Evolutionary conservation across 2,888 invertebrate species (phyloP), one percentile per base, ranked within the genome.

Genomic region (Clostera curtula): DNA sequence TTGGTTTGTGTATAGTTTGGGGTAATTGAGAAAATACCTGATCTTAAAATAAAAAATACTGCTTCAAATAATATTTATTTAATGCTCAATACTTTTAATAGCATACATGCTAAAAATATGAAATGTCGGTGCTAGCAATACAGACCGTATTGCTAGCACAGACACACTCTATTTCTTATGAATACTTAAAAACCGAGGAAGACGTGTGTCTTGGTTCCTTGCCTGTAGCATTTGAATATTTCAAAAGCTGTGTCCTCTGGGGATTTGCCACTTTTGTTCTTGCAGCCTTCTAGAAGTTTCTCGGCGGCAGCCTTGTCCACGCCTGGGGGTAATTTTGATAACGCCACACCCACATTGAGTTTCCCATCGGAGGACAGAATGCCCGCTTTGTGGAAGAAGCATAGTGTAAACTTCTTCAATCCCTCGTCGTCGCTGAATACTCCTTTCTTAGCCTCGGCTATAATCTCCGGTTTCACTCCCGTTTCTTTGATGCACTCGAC

Each of bases 341-440:
- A 36, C 1, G 85, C 68, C 1, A 55, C 63, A 3, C 82, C 84
- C 0, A 71, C 63, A 12, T 84, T 80, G 7, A 85, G 37, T 25
- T 80, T 72, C 1, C 72, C 80, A 21, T 74, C 68, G 1, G 40
- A 20, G 8, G 52, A 49, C 0, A 79, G 23, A 2, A 83, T 62
- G 2, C 68, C 72, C 1, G 76, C 55, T 34, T 79, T 83, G 31
- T 77, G 56, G 53, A 83, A 75, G 59, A 85, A 73, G 45, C 86
- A 86, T 0, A 76, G 51, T 0, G 68, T 56, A 37, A 83, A 84
- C 21, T 79, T 74, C 40, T 84, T 84, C 1, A 85, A 38, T 0
- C 43, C 56, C 5, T 77, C 72, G 22, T 84, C 80, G 1, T 85
- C 74, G 31, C 40, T 36, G 5, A 77, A 54, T 2, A 70, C 45